Conservation (phyloP, 2,888 invertebrate species). For the Scaptomyza polygonia region DNA sequence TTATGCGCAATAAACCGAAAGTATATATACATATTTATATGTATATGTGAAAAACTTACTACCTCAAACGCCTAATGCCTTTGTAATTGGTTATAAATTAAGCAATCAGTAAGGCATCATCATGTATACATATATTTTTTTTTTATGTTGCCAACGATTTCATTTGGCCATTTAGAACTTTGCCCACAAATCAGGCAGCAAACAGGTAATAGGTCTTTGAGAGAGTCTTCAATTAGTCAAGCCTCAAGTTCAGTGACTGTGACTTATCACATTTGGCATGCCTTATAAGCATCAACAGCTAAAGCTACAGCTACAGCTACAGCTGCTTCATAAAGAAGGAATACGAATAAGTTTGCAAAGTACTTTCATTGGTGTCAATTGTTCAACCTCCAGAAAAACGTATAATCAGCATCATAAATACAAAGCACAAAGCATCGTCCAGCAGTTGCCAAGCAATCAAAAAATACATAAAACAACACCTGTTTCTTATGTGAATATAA, state of each 20-base stretch:
- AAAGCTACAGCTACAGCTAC: not conserved
- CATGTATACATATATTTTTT: conserved; percentile 19
- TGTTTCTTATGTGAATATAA: conserved; percentile 37
- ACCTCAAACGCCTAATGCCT: conserved; percentile 56
- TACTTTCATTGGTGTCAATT: conserved; percentile 68
- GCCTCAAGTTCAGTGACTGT: conserved; percentile 50
- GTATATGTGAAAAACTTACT: not conserved
- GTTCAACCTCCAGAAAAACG: conserved; percentile 5
- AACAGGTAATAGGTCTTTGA: conserved; percentile 3
- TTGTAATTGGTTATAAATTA: conserved; percentile 78
- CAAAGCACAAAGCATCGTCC: conserved; percentile 3
- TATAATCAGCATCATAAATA: conserved; percentile 3
- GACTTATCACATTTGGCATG: conserved; percentile 37
- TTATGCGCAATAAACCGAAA: conserved; percentile 74
- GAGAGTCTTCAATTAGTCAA: conserved; percentile 43
- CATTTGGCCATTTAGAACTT: conserved; percentile 5
- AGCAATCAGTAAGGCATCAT: conserved; percentile 64
- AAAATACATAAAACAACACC: conserved; percentile 1
- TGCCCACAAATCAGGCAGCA: conserved; percentile 7
- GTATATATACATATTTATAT: no score
- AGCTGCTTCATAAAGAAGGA: no score
- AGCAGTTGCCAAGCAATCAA: conserved; percentile 14
- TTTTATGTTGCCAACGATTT: not conserved
- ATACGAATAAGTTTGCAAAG: not conserved
- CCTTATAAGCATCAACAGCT: no score